Percentiles rank a stretch among this genome's conserved stretches.
Evolutionary conservation across 2,888 invertebrate genomes (phyloP).

Genomic region (Cordylochernes scorpioides): DNA sequence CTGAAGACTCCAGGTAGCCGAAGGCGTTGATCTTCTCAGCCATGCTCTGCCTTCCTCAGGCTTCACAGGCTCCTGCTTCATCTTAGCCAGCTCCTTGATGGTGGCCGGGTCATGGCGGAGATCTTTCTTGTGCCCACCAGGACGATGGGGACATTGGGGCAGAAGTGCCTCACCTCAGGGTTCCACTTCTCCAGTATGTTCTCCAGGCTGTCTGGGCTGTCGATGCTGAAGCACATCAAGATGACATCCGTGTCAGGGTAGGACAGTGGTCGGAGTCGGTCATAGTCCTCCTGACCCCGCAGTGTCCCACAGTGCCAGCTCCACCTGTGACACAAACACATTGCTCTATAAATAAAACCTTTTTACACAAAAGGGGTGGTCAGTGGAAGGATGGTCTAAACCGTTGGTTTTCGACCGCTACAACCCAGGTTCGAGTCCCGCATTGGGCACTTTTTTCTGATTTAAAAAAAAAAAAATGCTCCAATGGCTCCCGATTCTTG

Average conservation of each 20-base stretch:
- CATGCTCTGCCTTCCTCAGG: conserved; percentile 88
- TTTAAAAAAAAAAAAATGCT: too few species aligned
- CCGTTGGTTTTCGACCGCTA: too few species aligned
- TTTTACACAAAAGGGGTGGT: too few species aligned
- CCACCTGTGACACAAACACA: too few species aligned
- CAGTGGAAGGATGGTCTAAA: too few species aligned
- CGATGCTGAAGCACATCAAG: conserved; percentile 97
- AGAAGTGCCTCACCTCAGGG: conserved; percentile 94
- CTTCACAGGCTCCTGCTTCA: conserved; percentile 95
- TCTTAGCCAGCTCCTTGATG: conserved; percentile 78
- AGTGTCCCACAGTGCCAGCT: conserved; percentile 83
- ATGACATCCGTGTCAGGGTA: conserved; percentile 98
- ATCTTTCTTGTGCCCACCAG: conserved; percentile 97
- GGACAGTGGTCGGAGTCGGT: conserved; percentile 72
- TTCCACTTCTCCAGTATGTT: conserved; percentile 99
- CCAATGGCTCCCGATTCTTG: too few species aligned
- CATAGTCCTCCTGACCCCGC: conserved; percentile 96
- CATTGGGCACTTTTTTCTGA: too few species aligned
- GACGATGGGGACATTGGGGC: conserved; percentile 95
- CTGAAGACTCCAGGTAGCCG: conserved; percentile 92
- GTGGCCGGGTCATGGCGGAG: conserved; percentile 76
- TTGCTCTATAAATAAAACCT: too few species aligned
- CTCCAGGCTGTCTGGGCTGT: conserved; percentile 93
- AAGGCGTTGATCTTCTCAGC: conserved; percentile 95
- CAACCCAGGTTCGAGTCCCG: too few species aligned